phyloP scores from a whole-genome alignment of 2,797 vertebrate species.

The Podargus strigoides region DNA sequence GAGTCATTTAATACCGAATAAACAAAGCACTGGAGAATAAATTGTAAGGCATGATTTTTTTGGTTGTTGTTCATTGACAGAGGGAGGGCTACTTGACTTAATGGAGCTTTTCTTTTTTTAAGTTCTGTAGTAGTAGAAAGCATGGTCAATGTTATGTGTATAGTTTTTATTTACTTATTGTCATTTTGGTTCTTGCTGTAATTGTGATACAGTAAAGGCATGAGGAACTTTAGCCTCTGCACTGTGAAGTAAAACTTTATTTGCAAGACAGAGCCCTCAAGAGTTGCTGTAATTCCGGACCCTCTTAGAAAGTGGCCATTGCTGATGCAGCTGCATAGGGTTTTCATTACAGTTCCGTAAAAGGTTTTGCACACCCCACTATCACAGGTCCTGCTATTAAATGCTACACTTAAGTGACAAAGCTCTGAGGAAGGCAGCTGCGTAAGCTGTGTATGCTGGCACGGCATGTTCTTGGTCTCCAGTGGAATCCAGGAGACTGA shows the following conservation, averaged over 20 bases:
- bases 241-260: not conserved
- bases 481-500: not conserved
- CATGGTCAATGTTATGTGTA: not conserved
- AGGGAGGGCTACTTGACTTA: not conserved
- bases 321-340: not conserved
- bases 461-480: not conserved
- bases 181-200: not conserved
- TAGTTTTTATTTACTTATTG: not conserved
- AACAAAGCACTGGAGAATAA: slow-evolving; percentile 58
- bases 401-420: not conserved
- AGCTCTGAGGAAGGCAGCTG: slow-evolving; percentile 5
- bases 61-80: not conserved
- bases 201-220: not conserved
- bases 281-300: not conserved
- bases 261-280: not conserved
- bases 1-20: slow-evolving; percentile 57
- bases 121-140: not conserved
- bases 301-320: not conserved
- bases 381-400: not conserved
- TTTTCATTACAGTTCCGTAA: not conserved
- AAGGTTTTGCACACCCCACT: rapidly evolving
- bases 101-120: slow-evolving; percentile 22
- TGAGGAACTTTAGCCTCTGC: not conserved
- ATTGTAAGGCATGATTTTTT: not conserved
- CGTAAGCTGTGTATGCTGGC: not conserved